A percentile compares a stretch with the other conserved stretches of the same genome.
Evolutionary conservation across 1,140 invertebrate genomes (phyloP).

Genomic region (Euwallacea similis): DNA sequence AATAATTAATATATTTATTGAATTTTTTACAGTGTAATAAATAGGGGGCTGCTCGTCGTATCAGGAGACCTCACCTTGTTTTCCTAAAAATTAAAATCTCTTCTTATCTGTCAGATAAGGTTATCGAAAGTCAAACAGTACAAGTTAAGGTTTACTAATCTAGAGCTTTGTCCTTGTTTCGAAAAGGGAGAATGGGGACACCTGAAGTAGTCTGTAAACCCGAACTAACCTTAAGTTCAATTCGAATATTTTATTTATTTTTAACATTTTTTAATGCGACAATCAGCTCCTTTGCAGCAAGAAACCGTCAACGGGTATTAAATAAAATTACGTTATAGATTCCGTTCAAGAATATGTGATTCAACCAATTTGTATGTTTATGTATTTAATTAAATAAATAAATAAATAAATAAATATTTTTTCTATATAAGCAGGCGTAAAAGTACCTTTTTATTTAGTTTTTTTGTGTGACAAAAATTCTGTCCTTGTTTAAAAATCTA

Average conservation of each 20-base stretch:
- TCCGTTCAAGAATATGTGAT: conserved; percentile 35
- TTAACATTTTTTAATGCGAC: not conserved
- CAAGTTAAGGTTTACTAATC: not conserved
- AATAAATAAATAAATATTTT: conserved; percentile 27
- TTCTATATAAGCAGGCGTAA: conserved; percentile 41
- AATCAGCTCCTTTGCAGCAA: not conserved
- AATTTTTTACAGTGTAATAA: conserved; percentile 3
- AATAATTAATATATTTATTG: not conserved
- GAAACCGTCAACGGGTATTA: conserved; percentile 30
- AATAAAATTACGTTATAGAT: conserved; percentile 33
- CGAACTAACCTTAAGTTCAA: not conserved
- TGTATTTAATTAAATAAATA: conserved; percentile 14
- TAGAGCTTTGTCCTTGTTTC: not conserved
- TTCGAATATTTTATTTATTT: not conserved
- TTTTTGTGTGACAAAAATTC: conserved; percentile 43
- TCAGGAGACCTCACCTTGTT: too few relatives aligned
- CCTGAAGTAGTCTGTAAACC: not conserved
- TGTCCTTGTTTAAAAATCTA: conserved; percentile 45
- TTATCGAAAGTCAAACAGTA: too few relatives aligned
- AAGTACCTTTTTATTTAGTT: conserved; percentile 44
- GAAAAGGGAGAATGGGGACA: not conserved
- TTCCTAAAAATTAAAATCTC: too few relatives aligned
- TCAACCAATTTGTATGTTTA: conserved; percentile 43
- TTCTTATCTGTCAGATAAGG: too few relatives aligned
- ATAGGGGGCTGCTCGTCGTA: too few relatives aligned